Conservation (phyloP, 2,113 vertebrate species). For the Halcyon malimbica region DNA sequence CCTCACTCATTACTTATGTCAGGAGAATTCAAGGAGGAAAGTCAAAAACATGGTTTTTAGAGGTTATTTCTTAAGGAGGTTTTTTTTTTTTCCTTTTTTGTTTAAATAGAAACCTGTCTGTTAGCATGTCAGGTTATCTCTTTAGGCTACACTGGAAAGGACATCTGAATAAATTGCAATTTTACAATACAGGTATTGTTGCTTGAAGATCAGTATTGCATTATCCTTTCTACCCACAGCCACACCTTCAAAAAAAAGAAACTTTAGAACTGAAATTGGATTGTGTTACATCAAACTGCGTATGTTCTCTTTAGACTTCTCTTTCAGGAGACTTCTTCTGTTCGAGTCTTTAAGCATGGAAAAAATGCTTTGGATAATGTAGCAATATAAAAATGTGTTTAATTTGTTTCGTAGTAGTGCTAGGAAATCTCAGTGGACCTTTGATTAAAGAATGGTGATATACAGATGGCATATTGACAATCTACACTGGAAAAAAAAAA, state of each 20-base stretch:
- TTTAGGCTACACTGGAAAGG: conserved; percentile 36
- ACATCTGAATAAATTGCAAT: conserved; percentile 52
- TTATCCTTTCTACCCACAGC: not conserved
- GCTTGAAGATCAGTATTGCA: conserved; percentile 14
- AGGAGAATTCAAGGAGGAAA: conserved; percentile 48
- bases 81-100: not conserved
- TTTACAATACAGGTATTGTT: conserved; percentile 52
- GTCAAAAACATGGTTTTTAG: conserved; percentile 41
- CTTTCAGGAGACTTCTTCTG: not conserved
- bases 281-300: not conserved
- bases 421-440: not conserved
- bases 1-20: conserved; percentile 56
- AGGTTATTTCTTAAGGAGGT: conserved; percentile 46
- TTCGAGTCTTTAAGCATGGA: not conserved
- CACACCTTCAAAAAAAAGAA: not conserved
- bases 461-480: not conserved
- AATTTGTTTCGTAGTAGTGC: conserved; percentile 6
- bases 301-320: not conserved
- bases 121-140: conserved; percentile 47
- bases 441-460: not conserved
- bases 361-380: not conserved
- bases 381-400: not conserved
- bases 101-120: conserved; percentile 41
- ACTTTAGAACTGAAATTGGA: not conserved
- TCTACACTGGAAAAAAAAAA: not conserved